Conservation (phyloP, 2,797 vertebrate species). For the Philypnodon macrostomus region DNA sequence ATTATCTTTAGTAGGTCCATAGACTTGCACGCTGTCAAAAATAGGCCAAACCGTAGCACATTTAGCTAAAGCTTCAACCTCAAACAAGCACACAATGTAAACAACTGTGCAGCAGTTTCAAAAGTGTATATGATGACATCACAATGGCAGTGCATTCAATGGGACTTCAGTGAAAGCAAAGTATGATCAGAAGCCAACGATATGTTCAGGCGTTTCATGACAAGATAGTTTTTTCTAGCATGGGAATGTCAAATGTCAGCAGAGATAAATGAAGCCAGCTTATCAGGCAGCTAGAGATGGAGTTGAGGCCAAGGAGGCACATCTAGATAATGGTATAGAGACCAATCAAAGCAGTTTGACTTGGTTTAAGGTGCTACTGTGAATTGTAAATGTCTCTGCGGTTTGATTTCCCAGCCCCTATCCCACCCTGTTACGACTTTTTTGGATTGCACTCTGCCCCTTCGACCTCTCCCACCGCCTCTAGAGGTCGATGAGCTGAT, state of each 20-base stretch:
- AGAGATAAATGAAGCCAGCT: slow-evolving; percentile 62
- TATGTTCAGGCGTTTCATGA: slow-evolving; percentile 54
- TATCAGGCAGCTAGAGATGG: slow-evolving; percentile 66
- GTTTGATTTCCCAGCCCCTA: slow-evolving; percentile 42
- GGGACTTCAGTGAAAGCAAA: slow-evolving; percentile 59
- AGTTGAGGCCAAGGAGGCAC: slow-evolving; percentile 80
- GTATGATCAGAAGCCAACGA: slow-evolving; percentile 65
- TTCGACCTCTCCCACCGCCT: slow-evolving; percentile 69
- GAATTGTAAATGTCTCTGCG: slow-evolving; percentile 56
- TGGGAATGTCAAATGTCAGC: slow-evolving; percentile 54
- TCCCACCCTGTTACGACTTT: slow-evolving; percentile 26
- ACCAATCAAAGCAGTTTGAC: slow-evolving; percentile 46
- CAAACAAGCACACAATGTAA: slow-evolving; percentile 33
- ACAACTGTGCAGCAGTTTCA: slow-evolving; percentile 38
- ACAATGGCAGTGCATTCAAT: slow-evolving; percentile 34
- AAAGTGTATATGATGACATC: slow-evolving; percentile 22
- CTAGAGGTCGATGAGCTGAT: slow-evolving; percentile 99
- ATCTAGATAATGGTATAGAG: slow-evolving; percentile 58
- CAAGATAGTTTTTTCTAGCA: slow-evolving; percentile 43
- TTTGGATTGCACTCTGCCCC: slow-evolving; percentile 71
- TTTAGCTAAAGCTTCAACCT: slow-evolving; percentile 40
- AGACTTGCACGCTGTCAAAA: slow-evolving; percentile 46
- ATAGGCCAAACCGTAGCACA: slow-evolving; percentile 21
- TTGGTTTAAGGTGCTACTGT: slow-evolving; percentile 65
- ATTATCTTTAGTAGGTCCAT: slow-evolving; percentile 19